These are phyloP conservation scores for Eristalis tenax DNA, from an alignment of 2,888 invertebrate species.

Conservation along the genomic window DNA sequence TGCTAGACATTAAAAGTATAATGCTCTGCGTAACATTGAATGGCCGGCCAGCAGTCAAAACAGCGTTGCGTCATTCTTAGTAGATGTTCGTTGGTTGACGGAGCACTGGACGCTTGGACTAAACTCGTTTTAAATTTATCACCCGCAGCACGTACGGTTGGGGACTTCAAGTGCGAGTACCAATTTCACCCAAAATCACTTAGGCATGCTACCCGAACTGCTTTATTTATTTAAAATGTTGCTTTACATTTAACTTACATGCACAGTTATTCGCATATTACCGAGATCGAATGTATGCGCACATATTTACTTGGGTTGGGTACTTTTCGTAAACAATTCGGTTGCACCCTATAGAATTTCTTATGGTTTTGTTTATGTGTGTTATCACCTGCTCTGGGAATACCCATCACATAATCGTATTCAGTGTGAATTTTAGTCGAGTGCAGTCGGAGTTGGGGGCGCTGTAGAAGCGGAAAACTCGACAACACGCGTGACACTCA, in stretches of 20 bases:
- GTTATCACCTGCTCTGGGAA: too few relatives aligned
- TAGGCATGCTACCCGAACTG: not conserved
- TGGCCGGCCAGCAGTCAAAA: conserved; percentile 2
- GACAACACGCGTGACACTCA: too few relatives aligned
- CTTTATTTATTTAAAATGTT: conserved; percentile 16
- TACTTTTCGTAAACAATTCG: too few relatives aligned
- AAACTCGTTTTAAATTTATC: conserved; percentile 3
- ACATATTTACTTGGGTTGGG: not conserved
- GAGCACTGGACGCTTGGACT: not conserved
- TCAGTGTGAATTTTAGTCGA: too few relatives aligned
- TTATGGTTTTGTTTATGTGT: too few relatives aligned
- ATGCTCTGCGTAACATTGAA: conserved; percentile 18
- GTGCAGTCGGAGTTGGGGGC: too few relatives aligned
- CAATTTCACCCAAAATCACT: conserved; percentile 34
- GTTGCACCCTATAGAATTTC: too few relatives aligned
- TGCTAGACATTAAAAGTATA: conserved; percentile 25
- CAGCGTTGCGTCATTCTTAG: not conserved
- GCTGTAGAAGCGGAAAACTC: too few relatives aligned
- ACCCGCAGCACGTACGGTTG: conserved; percentile 23
- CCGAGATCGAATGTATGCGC: not conserved
- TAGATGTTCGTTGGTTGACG: not conserved
- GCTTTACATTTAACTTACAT: conserved; percentile 5
- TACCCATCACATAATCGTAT: too few relatives aligned
- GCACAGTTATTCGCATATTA: conserved; percentile 2
- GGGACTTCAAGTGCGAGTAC: conserved; percentile 33